A percentile compares a stretch with the other conserved stretches of the same genome.
Conservation (phyloP, 2,797 vertebrate species). For the Telmatherina bonti region DNA sequence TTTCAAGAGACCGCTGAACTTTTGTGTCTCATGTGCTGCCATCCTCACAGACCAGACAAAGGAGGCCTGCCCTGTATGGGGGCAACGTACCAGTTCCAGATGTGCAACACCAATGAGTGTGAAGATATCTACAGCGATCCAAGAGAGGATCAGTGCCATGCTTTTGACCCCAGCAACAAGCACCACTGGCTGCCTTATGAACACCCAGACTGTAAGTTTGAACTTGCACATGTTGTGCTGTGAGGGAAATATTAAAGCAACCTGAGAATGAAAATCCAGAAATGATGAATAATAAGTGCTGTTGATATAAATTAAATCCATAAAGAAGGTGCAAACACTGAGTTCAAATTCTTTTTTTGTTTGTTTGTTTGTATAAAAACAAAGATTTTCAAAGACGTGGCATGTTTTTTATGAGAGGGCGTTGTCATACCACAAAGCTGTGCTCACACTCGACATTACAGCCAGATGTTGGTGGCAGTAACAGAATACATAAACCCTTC, state of each 20-base stretch:
- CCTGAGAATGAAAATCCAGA: conserved; percentile 1
- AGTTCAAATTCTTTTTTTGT: conserved; percentile 9
- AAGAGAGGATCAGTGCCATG: conserved; percentile 92
- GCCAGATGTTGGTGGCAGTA: not conserved
- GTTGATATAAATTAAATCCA: conserved; percentile 29
- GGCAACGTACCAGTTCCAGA: conserved; percentile 90
- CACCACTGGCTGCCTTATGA: conserved; percentile 97
- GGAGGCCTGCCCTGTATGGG: conserved; percentile 92
- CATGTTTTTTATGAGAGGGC: not conserved
- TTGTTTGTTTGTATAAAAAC: conserved; percentile 36
- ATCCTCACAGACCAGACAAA: conserved; percentile 88
- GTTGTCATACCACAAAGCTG: conserved; percentile 1
- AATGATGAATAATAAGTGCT: conserved; percentile 30
- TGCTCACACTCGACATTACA: not conserved
- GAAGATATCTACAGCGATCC: conserved; percentile 89
- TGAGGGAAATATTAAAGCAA: not conserved
- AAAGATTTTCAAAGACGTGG: not conserved
- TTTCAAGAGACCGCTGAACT: not conserved
- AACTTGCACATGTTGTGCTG: not conserved
- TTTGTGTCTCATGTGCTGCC: not conserved
- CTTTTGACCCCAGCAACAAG: conserved; percentile 88
- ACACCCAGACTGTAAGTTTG: conserved; percentile 90
- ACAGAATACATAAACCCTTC: conserved; percentile 19
- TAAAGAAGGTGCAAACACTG: conserved; percentile 28
- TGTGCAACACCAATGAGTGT: conserved; percentile 92